Evolutionary conservation across 2,888 invertebrate genomes (phyloP).

Genomic region (Polylopha cassiicola): DNA sequence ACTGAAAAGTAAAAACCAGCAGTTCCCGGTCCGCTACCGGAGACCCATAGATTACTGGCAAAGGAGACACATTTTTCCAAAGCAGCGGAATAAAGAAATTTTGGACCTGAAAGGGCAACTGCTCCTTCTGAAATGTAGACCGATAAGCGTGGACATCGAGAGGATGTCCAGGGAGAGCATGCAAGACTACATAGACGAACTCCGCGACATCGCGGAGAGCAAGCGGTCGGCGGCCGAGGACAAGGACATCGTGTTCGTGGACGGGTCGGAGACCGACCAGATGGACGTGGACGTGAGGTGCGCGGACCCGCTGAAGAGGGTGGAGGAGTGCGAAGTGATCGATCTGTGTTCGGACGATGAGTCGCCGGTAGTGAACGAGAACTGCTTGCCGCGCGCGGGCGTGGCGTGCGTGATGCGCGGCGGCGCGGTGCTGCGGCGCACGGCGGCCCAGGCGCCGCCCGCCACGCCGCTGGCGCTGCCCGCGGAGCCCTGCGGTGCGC

Average conservation of each 20-base stretch:
- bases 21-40: constrained; percentile 62
- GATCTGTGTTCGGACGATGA: constrained; percentile 84
- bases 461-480: constrained; percentile 47
- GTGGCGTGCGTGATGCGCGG: constrained; percentile 42
- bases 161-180: constrained; percentile 62
- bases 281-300: constrained; percentile 42
- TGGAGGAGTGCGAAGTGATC: constrained; percentile 76
- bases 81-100: constrained; percentile 61
- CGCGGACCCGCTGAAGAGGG: constrained; percentile 52
- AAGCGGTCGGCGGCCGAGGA: constrained; percentile 38
- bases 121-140: constrained; percentile 69
- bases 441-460: constrained; percentile 55
- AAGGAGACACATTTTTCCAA: constrained; percentile 57
- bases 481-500: constrained; percentile 59
- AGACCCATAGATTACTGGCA: constrained; percentile 69
- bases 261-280: constrained; percentile 51
- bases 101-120: constrained; percentile 68
- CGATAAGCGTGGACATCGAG: constrained; percentile 62
- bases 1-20: constrained; percentile 53
- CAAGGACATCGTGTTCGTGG: constrained; percentile 68
- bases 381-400: constrained; percentile 63
- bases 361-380: constrained; percentile 57
- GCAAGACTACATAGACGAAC: constrained; percentile 55
- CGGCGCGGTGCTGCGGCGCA: constrained; percentile 20
- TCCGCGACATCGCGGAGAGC: constrained; percentile 45